These are phyloP conservation scores for Pachliopta kotzebuea DNA, from an alignment of 2,888 invertebrate species.

Conservation along the genomic window DNA sequence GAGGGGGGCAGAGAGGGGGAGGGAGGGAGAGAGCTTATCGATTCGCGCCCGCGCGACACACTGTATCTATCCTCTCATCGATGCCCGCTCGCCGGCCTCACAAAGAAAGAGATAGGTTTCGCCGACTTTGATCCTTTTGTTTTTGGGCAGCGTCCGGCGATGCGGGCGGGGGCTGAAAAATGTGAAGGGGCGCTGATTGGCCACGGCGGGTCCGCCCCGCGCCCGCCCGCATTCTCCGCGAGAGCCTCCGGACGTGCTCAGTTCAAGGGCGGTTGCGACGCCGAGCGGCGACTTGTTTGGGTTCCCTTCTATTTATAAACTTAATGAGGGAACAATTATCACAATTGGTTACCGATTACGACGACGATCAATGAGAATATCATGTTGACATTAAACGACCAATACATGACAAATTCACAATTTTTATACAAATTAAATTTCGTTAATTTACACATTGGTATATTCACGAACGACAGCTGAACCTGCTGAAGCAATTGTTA, in stretches of 20 bases:
- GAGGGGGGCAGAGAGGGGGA: slow-evolving; percentile 44
- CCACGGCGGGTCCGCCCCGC: slow-evolving; percentile 66
- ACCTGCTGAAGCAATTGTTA: neutral
- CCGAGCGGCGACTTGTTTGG: slow-evolving; percentile 66
- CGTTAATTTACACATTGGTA: slow-evolving; percentile 21
- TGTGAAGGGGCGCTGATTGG: slow-evolving; percentile 78
- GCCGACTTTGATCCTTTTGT: slow-evolving; percentile 81
- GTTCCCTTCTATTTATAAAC: slow-evolving; percentile 43
- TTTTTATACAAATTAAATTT: slow-evolving; percentile 18
- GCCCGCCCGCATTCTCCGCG: slow-evolving; percentile 44
- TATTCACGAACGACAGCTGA: slow-evolving; percentile 16
- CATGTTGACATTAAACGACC: slow-evolving; percentile 39
- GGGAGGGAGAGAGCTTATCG: slow-evolving; percentile 56
- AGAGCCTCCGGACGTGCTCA: slow-evolving; percentile 52
- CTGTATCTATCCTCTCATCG: slow-evolving; percentile 80
- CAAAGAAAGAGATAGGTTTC: slow-evolving; percentile 81
- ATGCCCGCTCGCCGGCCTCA: slow-evolving; percentile 75
- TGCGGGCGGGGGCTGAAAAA: slow-evolving; percentile 79
- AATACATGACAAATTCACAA: slow-evolving; percentile 30
- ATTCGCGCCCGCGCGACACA: slow-evolving; percentile 79
- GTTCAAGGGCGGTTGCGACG: slow-evolving; percentile 77
- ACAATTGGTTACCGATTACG: slow-evolving; percentile 30
- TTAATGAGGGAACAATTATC: slow-evolving; percentile 32
- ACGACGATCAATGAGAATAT: slow-evolving; percentile 30
- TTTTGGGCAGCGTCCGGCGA: slow-evolving; percentile 80